Evolutionary conservation across 2,888 invertebrate genomes (phyloP).

Genomic region (Fissipunctia ypsillon): DNA sequence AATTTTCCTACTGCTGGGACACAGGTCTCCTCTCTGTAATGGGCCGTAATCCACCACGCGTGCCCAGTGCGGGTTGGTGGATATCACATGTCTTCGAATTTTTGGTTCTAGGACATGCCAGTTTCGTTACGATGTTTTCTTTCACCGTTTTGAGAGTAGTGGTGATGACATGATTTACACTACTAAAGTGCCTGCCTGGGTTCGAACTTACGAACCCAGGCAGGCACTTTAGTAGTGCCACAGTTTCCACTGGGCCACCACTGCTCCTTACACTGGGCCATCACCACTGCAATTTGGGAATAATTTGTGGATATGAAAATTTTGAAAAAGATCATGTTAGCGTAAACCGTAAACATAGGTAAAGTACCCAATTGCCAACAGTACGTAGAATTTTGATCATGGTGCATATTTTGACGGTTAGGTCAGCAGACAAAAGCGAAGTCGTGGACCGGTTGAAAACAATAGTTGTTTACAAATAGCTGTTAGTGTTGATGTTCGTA

Average conservation of each 20-base stretch:
- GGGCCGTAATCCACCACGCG: background rate
- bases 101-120: background rate
- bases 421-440: constrained; percentile 22
- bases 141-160: background rate
- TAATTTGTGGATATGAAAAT: background rate
- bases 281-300: background rate
- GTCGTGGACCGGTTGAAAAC: constrained; percentile 22
- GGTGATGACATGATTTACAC: background rate
- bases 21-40: background rate
- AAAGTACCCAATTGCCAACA: background rate
- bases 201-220: no score
- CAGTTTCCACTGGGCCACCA: background rate
- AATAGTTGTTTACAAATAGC: constrained; percentile 52
- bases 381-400: background rate
- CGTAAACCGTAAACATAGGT: no score
- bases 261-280: no score
- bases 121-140: background rate
- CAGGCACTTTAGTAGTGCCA: no score
- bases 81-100: background rate
- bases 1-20: background rate
- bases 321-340: background rate
- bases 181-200: background rate
- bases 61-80: background rate
- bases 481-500: constrained; percentile 38
- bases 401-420: constrained; percentile 11